These are phyloP conservation scores for Campylorhamphus procurvoides DNA, from an alignment of 2,113 vertebrate species.

Conservation along the genomic window DNA sequence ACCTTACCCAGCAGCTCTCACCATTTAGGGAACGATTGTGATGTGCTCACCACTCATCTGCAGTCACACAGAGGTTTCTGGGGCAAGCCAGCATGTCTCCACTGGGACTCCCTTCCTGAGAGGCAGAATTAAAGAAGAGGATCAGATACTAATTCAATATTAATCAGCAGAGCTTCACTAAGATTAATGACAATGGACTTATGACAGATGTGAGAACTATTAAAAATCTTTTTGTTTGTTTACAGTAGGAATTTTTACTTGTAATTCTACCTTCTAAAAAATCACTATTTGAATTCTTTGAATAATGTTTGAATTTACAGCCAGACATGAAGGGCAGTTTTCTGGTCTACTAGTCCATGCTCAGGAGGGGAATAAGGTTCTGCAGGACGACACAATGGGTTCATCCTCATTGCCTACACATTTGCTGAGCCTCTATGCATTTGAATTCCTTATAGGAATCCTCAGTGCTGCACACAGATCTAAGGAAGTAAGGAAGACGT, in stretches of 20 bases:
- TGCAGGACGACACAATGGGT: neutral
- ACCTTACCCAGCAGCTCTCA: neutral
- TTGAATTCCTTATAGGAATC: neutral
- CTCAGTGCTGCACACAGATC: neutral
- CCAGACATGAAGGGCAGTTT: neutral
- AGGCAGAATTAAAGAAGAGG: neutral
- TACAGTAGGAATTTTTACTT: neutral
- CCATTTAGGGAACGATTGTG: neutral
- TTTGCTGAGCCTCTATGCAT: neutral
- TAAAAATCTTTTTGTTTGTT: neutral
- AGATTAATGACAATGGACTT: neutral
- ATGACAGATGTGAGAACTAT: neutral
- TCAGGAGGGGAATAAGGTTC: neutral
- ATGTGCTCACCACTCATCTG: neutral
- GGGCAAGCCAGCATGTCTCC: neutral
- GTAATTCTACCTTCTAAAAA: neutral
- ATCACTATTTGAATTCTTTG: neutral
- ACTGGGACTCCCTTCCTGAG: neutral
- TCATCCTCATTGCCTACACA: neutral
- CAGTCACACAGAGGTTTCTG: neutral
- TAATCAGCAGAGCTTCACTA: neutral
- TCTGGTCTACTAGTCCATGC: neutral
- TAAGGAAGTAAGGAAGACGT: neutral
- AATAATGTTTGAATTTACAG: neutral
- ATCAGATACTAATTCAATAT: neutral